Percentiles rank a stretch among this genome's conserved stretches.
Conservation (phyloP, 1,140 invertebrate genomes). For the Caenorhabditis brenneri region DNA sequence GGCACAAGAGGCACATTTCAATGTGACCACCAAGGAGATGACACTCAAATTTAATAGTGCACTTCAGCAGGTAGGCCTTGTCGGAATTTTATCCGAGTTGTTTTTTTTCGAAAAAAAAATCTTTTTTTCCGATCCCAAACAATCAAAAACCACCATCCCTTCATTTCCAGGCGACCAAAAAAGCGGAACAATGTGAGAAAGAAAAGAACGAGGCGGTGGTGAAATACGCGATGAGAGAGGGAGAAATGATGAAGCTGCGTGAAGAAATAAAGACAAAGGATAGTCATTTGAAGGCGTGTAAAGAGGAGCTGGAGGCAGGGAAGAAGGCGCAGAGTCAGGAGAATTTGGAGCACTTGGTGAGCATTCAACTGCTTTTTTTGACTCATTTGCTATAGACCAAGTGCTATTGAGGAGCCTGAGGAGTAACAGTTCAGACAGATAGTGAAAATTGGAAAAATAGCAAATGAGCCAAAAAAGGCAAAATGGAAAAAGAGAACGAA, state of each 20-base stretch:
- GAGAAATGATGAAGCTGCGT: constrained; percentile 49
- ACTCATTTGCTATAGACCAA: too few relatives aligned
- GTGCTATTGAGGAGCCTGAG: too few relatives aligned
- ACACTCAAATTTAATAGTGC: constrained; percentile 38
- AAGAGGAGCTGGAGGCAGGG: not conserved
- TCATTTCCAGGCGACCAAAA: constrained; percentile 46
- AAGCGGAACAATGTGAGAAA: constrained; percentile 47
- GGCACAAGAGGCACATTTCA: constrained; percentile 49
- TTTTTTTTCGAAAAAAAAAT: not conserved
- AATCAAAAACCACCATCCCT: not conserved
- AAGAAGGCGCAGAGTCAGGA: constrained; percentile 12
- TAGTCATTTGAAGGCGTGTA: constrained; percentile 11
- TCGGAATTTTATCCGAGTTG: too few relatives aligned
- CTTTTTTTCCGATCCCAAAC: not conserved
- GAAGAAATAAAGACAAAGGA: constrained; percentile 37
- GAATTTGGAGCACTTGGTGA: constrained; percentile 19
- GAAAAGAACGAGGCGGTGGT: constrained; percentile 57
- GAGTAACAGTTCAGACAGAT: too few relatives aligned
- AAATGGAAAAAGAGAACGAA: not conserved
- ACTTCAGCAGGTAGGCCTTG: constrained; percentile 42
- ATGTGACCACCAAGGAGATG: constrained; percentile 38
- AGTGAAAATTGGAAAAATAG: too few relatives aligned
- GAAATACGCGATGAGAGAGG: constrained; percentile 55
- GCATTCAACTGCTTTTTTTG: too few relatives aligned
- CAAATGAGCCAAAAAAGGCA: too few relatives aligned